These are phyloP conservation scores for Tortricodes alternella DNA, from an alignment of 2,888 invertebrate genomes.

Conservation along the genomic window DNA sequence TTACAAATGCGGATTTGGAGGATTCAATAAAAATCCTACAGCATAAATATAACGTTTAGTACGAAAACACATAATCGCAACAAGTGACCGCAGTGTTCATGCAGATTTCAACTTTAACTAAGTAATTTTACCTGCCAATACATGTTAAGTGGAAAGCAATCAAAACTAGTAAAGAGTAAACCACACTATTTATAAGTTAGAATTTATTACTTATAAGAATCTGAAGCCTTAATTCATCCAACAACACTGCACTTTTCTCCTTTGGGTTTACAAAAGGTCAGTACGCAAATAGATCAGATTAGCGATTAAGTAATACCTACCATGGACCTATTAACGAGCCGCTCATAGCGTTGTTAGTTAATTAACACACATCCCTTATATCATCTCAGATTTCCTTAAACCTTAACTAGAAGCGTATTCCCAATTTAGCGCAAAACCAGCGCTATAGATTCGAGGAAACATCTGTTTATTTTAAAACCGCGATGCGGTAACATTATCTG, in stretches of 20 bases:
- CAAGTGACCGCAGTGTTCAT: background rate
- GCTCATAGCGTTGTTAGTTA: background rate
- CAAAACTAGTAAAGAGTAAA: too few relatives aligned
- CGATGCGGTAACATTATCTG: slow-evolving; percentile 62
- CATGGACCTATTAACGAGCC: background rate
- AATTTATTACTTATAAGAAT: too few relatives aligned
- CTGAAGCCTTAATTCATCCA: background rate
- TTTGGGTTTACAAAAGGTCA: slow-evolving; percentile 15
- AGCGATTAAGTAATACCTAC: slow-evolving; percentile 9
- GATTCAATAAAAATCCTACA: background rate
- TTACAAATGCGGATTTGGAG: background rate
- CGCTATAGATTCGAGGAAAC: slow-evolving; percentile 70
- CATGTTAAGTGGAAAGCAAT: too few relatives aligned
- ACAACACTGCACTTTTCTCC: background rate
- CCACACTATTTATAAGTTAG: too few relatives aligned
- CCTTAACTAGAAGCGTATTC: slow-evolving; percentile 53
- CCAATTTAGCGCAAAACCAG: slow-evolving; percentile 72
- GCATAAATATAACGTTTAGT: background rate
- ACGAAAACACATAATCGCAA: background rate
- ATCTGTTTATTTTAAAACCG: slow-evolving; percentile 77
- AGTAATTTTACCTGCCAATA: too few relatives aligned
- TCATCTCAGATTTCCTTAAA: slow-evolving; percentile 60
- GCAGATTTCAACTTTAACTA: background rate
- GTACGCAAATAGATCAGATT: slow-evolving; percentile 27
- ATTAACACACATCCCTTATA: slow-evolving; percentile 10